A percentile compares a stretch with the other conserved stretches of the same genome.
phyloP scores from a whole-genome alignment of 1,140 invertebrate genomes.

The Batillaria attramentaria region DNA sequence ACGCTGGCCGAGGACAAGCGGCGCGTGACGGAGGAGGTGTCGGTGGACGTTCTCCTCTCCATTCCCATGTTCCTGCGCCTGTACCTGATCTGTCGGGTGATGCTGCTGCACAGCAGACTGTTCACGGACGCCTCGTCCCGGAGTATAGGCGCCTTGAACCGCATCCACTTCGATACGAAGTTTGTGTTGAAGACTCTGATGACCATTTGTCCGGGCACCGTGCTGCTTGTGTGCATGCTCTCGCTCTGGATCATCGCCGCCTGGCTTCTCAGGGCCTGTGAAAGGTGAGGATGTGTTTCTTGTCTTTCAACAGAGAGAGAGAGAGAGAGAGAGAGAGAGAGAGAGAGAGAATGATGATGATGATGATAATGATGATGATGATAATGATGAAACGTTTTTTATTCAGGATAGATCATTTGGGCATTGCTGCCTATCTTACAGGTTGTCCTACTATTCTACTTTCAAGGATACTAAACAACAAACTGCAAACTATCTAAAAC shows the following conservation, averaged over 20 bases:
- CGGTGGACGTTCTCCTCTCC: conserved; percentile 91
- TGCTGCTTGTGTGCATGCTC: conserved; percentile 97
- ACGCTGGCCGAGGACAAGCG: conserved; percentile 84
- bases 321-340: too few relatives aligned
- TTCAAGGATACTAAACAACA: too few relatives aligned
- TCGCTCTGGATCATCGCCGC: conserved; percentile 99
- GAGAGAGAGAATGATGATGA: too few relatives aligned
- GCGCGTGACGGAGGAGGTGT: conserved; percentile 52
- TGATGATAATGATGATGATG: too few relatives aligned
- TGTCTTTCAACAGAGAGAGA: too few relatives aligned
- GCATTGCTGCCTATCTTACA: too few relatives aligned
- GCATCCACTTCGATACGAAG: conserved; percentile 99
- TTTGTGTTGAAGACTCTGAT: conserved; percentile 99
- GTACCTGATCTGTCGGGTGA: conserved; percentile 99
- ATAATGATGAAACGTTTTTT: too few relatives aligned
- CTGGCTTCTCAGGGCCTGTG: conserved; percentile 98
- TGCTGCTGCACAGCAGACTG: conserved; percentile 98
- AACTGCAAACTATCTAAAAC: too few relatives aligned
- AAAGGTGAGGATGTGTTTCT: conserved; percentile 85
- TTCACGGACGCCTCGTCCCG: conserved; percentile 97
- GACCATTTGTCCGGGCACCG: conserved; percentile 99
- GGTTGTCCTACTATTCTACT: too few relatives aligned
- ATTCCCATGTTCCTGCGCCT: conserved; percentile 99
- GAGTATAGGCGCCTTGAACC: conserved; percentile 93
- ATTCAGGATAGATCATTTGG: too few relatives aligned